Conservation (phyloP, 2,113 vertebrate species). For the Notiomystis cincta region DNA sequence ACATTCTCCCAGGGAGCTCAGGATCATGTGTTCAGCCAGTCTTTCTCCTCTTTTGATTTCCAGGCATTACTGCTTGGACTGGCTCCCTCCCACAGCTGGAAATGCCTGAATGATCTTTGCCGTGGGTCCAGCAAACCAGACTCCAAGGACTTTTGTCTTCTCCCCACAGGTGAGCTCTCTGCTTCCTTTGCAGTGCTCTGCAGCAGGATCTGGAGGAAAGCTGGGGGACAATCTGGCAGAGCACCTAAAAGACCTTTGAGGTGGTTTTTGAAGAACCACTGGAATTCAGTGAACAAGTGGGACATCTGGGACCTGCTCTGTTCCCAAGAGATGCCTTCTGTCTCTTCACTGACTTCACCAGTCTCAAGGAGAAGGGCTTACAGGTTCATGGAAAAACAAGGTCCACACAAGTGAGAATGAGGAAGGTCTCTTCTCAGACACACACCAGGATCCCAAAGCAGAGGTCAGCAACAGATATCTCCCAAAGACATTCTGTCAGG, state of each 20-base stretch:
- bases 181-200: neutral
- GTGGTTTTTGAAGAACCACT: neutral
- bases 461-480: neutral
- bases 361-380: neutral
- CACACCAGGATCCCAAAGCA: neutral
- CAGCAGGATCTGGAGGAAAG: neutral
- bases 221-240: neutral
- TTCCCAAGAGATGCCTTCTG: neutral
- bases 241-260: neutral
- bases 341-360: neutral
- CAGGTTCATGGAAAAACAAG: neutral
- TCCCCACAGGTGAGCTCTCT: neutral
- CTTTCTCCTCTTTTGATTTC: neutral
- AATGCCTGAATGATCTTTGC: neutral
- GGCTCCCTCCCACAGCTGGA: neutral
- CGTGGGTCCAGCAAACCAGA: neutral
- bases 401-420: neutral
- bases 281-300: neutral
- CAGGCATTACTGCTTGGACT: neutral
- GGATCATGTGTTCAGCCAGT: neutral
- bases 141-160: neutral
- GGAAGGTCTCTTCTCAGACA: neutral
- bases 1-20: neutral
- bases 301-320: neutral
- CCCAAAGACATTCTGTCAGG: neutral